Evolutionary conservation across 2,888 invertebrate species (phyloP), one percentile per base, ranked within the genome.

Genomic region (Acleris cristana): DNA sequence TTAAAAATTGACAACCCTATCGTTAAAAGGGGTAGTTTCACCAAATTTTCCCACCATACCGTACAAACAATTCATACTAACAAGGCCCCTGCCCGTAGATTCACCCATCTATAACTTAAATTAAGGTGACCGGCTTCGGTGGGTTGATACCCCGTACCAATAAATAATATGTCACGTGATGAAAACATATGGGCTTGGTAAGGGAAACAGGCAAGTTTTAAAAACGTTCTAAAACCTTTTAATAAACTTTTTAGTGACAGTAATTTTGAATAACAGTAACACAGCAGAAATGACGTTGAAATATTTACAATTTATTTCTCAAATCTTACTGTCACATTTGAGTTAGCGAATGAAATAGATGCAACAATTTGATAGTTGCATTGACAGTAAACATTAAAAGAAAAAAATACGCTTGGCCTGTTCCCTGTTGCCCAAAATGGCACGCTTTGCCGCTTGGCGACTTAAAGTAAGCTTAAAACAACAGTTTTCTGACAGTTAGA

Each of bases 121-220:
- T 81, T 82, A 80, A 83, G 79, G 78, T 87, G 88, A 86, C 84
- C 85, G 85, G 85, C 89, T 85, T 88, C 91, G 91, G 91, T 90
- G 91, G 92, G 91, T 84, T 82, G 75, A 77, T 56, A 62, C 64
- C 67, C 69, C 83, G 49, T 60, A 78, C 79, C 77, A 85, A 89
- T 86, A 87, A 87, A 86, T 85, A 81, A 87, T 85, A 86, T 85
- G 87, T 87, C 87, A 86, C 88, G 82, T 81, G 77, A 80, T 79
- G 75, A 74, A 88, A 89, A 87, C 86, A 87, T 85, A 81, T 82
- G 76, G 70, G 69, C 56, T 44, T 62, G 56, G 56, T 44, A n/a
- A 7, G 16, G 12, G 69, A 21, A 26, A 45, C 65, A 66, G 53
- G 18, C 54, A 40, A 58, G 60, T 57, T 34, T 1, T 8, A 8